A percentile compares a stretch with the other conserved stretches of the same genome.
phyloP scores from a whole-genome alignment of 2,888 invertebrate genomes.

The Asteroscopus sphinx region DNA sequence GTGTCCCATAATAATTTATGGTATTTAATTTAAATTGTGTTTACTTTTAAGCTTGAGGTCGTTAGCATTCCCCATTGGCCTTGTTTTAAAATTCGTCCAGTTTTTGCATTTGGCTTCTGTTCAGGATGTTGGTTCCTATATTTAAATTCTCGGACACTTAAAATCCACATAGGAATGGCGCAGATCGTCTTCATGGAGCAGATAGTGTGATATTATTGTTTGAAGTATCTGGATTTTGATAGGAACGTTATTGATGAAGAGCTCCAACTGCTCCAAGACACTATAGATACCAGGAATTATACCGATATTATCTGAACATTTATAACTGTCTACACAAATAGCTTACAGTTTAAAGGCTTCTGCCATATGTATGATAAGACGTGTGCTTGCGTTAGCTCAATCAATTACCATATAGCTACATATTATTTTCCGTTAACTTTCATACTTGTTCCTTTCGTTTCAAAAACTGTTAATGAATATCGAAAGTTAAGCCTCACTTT shows the following conservation, averaged over 20 bases:
- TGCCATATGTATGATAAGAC: slow-evolving; percentile 8
- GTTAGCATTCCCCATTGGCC: slow-evolving; percentile 47
- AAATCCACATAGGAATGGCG: slow-evolving; percentile 28
- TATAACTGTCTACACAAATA: slow-evolving; percentile 17
- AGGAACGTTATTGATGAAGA: not conserved
- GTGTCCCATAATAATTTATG: slow-evolving; percentile 50
- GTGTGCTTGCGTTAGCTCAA: slow-evolving; percentile 2
- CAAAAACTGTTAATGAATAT: not conserved
- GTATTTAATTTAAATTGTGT: slow-evolving; percentile 48
- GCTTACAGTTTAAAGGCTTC: slow-evolving; percentile 14
- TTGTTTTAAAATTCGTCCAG: slow-evolving; percentile 44
- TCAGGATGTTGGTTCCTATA: slow-evolving; percentile 61
- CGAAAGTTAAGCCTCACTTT: not conserved
- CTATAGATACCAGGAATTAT: not conserved
- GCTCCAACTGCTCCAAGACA: too few relatives aligned
- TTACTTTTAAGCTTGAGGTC: slow-evolving; percentile 54
- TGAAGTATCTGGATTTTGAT: not conserved
- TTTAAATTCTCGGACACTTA: slow-evolving; percentile 36
- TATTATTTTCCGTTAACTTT: not conserved
- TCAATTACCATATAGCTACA: slow-evolving; percentile 6
- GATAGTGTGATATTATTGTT: slow-evolving; percentile 2
- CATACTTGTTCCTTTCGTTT: not conserved
- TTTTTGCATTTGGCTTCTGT: slow-evolving; percentile 66
- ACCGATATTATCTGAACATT: slow-evolving; percentile 4
- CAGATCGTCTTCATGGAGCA: too few relatives aligned